Evolutionary conservation across 2,113 vertebrate genomes (phyloP).

Genomic region (Picathartes gymnocephalus): DNA sequence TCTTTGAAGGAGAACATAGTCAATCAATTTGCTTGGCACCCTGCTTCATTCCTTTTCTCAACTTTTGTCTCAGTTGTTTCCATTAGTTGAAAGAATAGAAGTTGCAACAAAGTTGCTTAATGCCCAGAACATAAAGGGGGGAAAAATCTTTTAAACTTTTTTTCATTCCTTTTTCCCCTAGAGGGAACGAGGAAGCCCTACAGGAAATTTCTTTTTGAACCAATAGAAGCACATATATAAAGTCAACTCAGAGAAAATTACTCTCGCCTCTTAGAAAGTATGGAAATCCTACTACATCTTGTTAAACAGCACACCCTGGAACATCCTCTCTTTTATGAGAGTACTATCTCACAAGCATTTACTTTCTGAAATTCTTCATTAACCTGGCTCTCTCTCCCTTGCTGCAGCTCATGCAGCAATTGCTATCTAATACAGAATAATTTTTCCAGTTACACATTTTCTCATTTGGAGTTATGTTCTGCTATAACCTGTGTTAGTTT

Average conservation of each 20-base stretch:
- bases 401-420: neutral
- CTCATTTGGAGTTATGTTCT: neutral
- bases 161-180: neutral
- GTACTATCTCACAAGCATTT: neutral
- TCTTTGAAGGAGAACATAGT: neutral
- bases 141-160: neutral
- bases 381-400: neutral
- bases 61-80: neutral
- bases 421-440: neutral
- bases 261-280: neutral
- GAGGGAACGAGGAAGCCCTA: fast-evolving
- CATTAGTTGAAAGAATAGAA: neutral
- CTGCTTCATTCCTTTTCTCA: neutral
- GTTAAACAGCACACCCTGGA: neutral
- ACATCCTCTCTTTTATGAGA: neutral
- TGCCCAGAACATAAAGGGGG: neutral
- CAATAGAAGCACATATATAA: neutral
- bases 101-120: neutral
- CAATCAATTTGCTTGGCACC: neutral
- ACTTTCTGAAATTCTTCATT: neutral
- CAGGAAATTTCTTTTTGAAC: neutral
- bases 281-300: neutral
- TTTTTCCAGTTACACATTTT: neutral
- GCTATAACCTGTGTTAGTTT: neutral
- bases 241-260: neutral